Conservation (phyloP, 2,888 invertebrate species). For the Lasioglossum pauxillum region DNA sequence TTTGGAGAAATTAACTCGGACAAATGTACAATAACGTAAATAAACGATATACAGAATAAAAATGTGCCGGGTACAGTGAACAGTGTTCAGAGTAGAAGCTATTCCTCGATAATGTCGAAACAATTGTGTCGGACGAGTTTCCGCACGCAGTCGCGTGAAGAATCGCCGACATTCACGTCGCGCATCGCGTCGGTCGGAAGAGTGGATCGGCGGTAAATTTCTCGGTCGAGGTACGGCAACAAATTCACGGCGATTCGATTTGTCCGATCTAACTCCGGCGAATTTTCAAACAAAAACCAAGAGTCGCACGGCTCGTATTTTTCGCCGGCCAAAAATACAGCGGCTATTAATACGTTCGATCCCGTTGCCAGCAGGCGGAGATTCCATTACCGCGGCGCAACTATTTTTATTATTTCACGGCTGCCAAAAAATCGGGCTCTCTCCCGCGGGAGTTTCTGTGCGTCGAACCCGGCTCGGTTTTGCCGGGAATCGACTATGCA, state of each 20-base stretch:
- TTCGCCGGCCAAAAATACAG: slow-evolving; percentile 41
- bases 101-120: not conserved
- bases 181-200: not conserved
- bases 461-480: slow-evolving; percentile 3
- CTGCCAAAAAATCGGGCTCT: slow-evolving; percentile 39
- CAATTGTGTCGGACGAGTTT: not conserved
- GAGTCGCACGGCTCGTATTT: slow-evolving; percentile 25
- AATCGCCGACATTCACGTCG: not conserved
- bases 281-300: slow-evolving; percentile 34
- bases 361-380: slow-evolving; percentile 37
- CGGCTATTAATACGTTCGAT: slow-evolving; percentile 38
- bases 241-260: slow-evolving; percentile 1
- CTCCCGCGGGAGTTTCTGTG: slow-evolving; percentile 4
- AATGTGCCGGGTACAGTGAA: too few species aligned
- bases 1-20: too few species aligned
- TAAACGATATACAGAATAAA: too few species aligned
- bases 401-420: slow-evolving; percentile 51
- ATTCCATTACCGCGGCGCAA: slow-evolving; percentile 46
- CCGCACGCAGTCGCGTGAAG: not conserved
- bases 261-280: not conserved
- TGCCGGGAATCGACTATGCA: not conserved
- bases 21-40: too few species aligned
- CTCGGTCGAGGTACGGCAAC: not conserved
- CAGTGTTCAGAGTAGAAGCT: not conserved
- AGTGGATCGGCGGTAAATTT: not conserved